These are phyloP conservation scores for cat (Felis catus) DNA, from an alignment of 2,113 vertebrate species.

Conservation along the genomic window DNA sequence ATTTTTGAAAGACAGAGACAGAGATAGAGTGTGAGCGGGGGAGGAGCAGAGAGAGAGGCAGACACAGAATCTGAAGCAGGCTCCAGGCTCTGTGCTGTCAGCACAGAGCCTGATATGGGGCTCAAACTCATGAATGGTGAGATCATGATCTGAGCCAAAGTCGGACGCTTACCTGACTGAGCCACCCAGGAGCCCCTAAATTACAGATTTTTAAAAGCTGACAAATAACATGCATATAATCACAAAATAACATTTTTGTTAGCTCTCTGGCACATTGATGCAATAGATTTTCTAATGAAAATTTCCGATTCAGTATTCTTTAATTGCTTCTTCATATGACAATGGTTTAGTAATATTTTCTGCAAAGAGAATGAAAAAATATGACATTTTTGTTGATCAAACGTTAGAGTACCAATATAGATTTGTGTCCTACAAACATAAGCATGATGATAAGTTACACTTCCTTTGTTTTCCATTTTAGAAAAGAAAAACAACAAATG, in stretches of 20 bases:
- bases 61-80: no score
- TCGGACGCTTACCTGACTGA: no score
- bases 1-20: no score
- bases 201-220: neutral
- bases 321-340: neutral
- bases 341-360: neutral
- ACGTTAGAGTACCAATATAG: neutral
- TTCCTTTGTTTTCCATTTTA: neutral
- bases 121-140: no score
- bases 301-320: neutral
- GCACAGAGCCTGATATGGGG: no score
- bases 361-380: neutral
- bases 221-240: neutral
- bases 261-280: neutral
- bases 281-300: neutral
- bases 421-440: neutral
- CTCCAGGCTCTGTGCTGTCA: no score
- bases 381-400: neutral
- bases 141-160: no score
- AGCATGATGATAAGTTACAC: neutral
- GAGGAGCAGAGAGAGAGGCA: no score
- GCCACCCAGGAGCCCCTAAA: neutral
- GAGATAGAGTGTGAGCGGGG: no score
- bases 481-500: neutral
- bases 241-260: conserved; percentile 11